Evolutionary conservation across 2,797 vertebrate genomes (phyloP), one percentile per base, ranked within the genome.

Genomic region (Cossypha heuglini): DNA sequence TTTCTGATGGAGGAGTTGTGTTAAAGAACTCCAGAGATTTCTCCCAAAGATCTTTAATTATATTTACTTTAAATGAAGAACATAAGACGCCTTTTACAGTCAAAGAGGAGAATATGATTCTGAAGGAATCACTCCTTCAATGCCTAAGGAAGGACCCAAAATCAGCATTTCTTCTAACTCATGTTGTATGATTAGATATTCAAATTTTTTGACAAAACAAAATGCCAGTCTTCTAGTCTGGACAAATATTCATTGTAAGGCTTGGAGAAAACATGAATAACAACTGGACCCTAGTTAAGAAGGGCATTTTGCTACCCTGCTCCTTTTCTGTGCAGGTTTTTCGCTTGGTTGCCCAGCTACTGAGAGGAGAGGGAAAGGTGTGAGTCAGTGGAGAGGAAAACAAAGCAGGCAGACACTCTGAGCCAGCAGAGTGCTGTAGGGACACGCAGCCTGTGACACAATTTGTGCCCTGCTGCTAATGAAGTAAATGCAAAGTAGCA

Each of bases 401-500:
- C 49, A 80, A 82, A 80, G 51, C 51, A 91, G 22, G 3, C 52
- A 69, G 58, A 28, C 19, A 25, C 8, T 2, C 3, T 21, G 20
- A 25, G 24, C 35, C 59, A 64, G 42, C 26, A 61, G 42, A 3
- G 11, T 13, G 24, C 43, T 43, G 14, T 26, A 35, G 11, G 35
- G 68, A 29, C 33, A 26, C 6, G 1, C 16, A n/a, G 33, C 1
- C 54, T 52, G n/a, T 75, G 81, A 92, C 83, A 19, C 49, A 84
- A 1, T 81, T 76, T 46, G 21, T 83, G 35, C 38, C 49, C 51
- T 71, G 33, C 17, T 75, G n/a, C 10, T 83, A 68, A 77, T 35
- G 45, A 80, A 89, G 16, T 4, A 71, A 93, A 84, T 84, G 66
- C 24, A 75, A 94, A 92, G 42, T 13, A 92, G 21, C n/a, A 61